Percentiles rank a stretch among this genome's conserved stretches.
phyloP scores from a whole-genome alignment of 1,140 invertebrate genomes.

The Portunus trituberculatus region DNA sequence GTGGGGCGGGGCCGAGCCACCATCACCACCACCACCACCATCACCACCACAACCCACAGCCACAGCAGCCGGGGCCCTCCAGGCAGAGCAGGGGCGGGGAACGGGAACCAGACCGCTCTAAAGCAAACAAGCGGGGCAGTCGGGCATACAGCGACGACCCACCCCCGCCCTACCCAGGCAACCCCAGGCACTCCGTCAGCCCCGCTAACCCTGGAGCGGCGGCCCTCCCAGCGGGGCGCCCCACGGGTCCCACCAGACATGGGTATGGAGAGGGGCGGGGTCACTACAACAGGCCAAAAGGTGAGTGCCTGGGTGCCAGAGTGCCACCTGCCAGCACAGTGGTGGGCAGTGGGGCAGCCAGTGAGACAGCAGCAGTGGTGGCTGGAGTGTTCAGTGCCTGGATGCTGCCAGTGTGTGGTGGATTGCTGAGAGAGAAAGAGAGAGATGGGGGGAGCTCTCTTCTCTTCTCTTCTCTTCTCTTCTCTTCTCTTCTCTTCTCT shows the following conservation, averaged over 20 bases:
- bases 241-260: constrained; percentile 81
- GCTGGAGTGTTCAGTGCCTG: too few relatives aligned
- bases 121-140: constrained; percentile 72
- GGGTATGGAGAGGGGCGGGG: constrained; percentile 87
- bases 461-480: too few relatives aligned
- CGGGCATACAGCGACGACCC: constrained; percentile 77
- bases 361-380: too few relatives aligned
- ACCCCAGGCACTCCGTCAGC: constrained; percentile 80
- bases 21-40: constrained; percentile 65
- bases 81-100: constrained; percentile 70
- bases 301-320: constrained; percentile 55
- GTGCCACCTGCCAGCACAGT: neutral
- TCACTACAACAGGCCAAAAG: constrained; percentile 83
- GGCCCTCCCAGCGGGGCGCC: constrained; percentile 46
- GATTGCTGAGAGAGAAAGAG: too few relatives aligned
- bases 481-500: too few relatives aligned
- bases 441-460: too few relatives aligned
- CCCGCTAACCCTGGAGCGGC: constrained; percentile 54
- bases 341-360: too few relatives aligned
- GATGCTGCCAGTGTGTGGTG: too few relatives aligned
- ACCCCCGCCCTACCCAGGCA: constrained; percentile 79
- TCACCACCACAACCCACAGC: constrained; percentile 55
- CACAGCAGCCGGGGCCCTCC: constrained; percentile 51
- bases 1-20: constrained; percentile 44
- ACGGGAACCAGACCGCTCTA: constrained; percentile 79